phyloP scores from a whole-genome alignment of 2,888 invertebrate species.

The Entomobrya multifasciata region DNA sequence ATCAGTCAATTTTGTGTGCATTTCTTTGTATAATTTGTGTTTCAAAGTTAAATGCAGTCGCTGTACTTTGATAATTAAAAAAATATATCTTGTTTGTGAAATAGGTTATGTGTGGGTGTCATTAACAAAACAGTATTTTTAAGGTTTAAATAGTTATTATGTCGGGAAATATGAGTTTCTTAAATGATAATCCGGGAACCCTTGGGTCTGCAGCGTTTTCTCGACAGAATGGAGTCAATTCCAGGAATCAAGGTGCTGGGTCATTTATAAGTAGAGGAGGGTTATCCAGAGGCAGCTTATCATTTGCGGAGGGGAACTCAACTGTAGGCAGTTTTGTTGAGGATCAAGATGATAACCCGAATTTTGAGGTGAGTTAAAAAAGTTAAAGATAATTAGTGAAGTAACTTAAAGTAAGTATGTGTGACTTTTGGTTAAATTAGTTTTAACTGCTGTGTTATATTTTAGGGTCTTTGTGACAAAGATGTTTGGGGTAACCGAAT shows the following conservation, averaged over 20 bases:
- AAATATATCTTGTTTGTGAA: too few species aligned
- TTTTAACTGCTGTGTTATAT: not conserved
- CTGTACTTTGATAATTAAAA: too few species aligned
- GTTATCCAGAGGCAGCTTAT: not conserved
- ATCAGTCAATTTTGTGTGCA: too few species aligned
- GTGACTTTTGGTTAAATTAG: not conserved
- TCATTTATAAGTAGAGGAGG: not conserved
- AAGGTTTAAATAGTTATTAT: not conserved
- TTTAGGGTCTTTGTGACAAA: conserved; percentile 4
- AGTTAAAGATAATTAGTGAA: not conserved
- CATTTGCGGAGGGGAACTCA: conserved; percentile 27
- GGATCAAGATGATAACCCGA: not conserved
- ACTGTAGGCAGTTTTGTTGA: conserved; percentile 26
- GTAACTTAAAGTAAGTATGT: not conserved
- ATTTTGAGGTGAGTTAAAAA: conserved; percentile 1
- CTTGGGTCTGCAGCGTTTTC: too few species aligned
- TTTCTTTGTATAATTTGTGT: too few species aligned
- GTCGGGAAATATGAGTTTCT: conserved; percentile 58
- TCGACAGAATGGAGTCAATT: too few species aligned
- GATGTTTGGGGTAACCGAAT: conserved; percentile 74
- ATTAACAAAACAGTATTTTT: too few species aligned
- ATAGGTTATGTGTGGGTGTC: too few species aligned
- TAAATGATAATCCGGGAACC: not conserved
- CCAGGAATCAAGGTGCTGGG: not conserved
- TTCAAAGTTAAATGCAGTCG: too few species aligned